Base-by-base conservation (phyloP, 1,140 invertebrate species). In the Aricia agestis region DNA sequence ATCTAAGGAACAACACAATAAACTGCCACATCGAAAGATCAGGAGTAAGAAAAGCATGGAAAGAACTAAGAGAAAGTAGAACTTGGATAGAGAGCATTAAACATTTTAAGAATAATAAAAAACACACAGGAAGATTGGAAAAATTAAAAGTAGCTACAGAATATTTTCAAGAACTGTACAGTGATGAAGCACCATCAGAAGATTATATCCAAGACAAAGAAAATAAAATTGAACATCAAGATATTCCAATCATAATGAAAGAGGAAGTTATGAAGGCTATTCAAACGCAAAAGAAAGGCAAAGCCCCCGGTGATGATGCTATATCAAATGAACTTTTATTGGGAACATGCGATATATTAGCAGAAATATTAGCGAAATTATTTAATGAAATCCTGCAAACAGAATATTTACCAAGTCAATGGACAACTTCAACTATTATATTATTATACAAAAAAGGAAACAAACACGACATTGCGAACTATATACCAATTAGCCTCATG, bases 361-460 rank as follows among this genome's bases (percentile, higher is more conserved):
- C 72, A n/a, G 42, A 72, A 69, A 19, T 17, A 3, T 78, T 0
- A 77, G 72, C 11, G 31, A 76, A 10, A 61, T 25, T 80, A 67
- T 76, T 78, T 69, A 78, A 78, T 17, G 73, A 78, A 69, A 76
- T 81, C 57, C 31, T 81, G 69, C 45, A 5, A 31, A 75, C 69
- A 3, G 76, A 78, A 72, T 71, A 67, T 69, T 77, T 81, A 68
- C 77, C 75, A 0, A 11, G 36, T 0, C 71, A 80, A 13, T 78
- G 77, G 77, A 77, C 69, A 1, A 68, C 69, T n/a, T 77, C 76
- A 17, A 77, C 75, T 13, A 81, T 77, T 75, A 76, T 68, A 31
- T 65, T 81, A 68, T 58, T 81, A 0, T 74, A 78, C 25, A 81
- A 81, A 25, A 80, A 81, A 74, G 79, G 77, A 10, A 74, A 65